phyloP scores from a whole-genome alignment of 2,888 invertebrate genomes.

The Xanthorhoe designata region DNA sequence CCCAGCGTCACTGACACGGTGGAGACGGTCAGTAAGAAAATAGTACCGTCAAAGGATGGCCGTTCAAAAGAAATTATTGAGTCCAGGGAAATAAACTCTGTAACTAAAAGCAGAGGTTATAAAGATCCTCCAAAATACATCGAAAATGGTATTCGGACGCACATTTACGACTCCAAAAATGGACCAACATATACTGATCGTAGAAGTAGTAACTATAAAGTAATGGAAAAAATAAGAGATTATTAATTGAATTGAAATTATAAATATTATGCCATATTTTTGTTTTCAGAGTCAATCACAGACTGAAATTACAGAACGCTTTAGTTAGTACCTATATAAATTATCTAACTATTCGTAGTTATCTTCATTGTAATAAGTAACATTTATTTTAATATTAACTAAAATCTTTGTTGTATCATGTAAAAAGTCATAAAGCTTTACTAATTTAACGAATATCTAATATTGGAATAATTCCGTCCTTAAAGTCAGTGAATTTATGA shows the following conservation, averaged over 20 bases:
- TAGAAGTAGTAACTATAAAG: slow-evolving; percentile 79
- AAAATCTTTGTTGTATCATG: slow-evolving; percentile 66
- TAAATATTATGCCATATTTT: slow-evolving; percentile 66
- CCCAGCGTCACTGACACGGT: slow-evolving; percentile 90
- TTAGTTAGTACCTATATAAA: slow-evolving; percentile 70
- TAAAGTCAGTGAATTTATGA: slow-evolving; percentile 47
- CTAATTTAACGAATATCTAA: slow-evolving; percentile 71
- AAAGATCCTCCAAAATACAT: slow-evolving; percentile 85
- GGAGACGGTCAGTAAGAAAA: slow-evolving; percentile 89
- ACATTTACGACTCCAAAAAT: slow-evolving; percentile 70
- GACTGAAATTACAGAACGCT: slow-evolving; percentile 73
- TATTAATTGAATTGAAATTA: slow-evolving; percentile 57
- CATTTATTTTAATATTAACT: slow-evolving; percentile 60
- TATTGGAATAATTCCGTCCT: slow-evolving; percentile 68
- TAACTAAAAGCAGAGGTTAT: slow-evolving; percentile 87
- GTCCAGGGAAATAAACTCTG: slow-evolving; percentile 89
- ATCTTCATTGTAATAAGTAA: slow-evolving; percentile 55
- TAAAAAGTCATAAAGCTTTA: slow-evolving; percentile 83
- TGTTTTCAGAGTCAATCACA: slow-evolving; percentile 70
- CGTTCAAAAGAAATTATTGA: slow-evolving; percentile 88
- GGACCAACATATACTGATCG: slow-evolving; percentile 73
- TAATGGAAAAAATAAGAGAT: slow-evolving; percentile 80
- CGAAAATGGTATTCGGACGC: slow-evolving; percentile 78
- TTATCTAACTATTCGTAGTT: slow-evolving; percentile 64
- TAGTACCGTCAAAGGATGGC: slow-evolving; percentile 87